Percentiles rank a stretch among this genome's conserved stretches.
Evolutionary conservation across 2,888 invertebrate genomes (phyloP).

Genomic region (Coecobrya sp.): DNA sequence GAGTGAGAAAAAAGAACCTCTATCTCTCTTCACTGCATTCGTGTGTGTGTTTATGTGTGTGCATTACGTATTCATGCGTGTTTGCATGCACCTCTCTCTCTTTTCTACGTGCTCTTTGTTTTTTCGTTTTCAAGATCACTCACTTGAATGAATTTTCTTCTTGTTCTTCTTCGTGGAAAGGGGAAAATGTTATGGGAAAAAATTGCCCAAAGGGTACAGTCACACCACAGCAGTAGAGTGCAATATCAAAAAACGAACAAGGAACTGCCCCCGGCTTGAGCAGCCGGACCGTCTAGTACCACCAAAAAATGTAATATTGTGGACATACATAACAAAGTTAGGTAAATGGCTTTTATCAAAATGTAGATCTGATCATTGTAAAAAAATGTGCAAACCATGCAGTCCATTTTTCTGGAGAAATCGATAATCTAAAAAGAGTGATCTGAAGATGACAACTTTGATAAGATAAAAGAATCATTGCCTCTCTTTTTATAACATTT

Average conservation of each 20-base stretch:
- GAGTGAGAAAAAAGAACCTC: constrained; percentile 32
- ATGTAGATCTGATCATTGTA: constrained; percentile 11
- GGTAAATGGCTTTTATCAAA: not conserved
- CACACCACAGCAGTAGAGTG: not conserved
- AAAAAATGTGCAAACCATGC: not conserved
- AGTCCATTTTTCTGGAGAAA: constrained; percentile 11
- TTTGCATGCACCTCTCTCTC: constrained; percentile 42
- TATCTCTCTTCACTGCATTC: constrained; percentile 10
- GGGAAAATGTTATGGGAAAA: not conserved
- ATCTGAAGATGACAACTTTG: not conserved
- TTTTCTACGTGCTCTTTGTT: constrained; percentile 51
- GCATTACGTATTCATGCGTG: constrained; percentile 61
- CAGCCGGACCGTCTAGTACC: constrained; percentile 19
- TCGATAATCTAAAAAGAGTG: constrained; percentile 8
- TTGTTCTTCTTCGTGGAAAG: constrained; percentile 9
- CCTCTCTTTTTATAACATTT: too few relatives aligned
- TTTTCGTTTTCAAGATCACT: constrained; percentile 36
- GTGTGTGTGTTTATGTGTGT: constrained; percentile 45
- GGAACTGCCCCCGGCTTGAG: constrained; percentile 63
- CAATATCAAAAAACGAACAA: constrained; percentile 12
- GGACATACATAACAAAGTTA: not conserved
- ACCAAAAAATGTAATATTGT: not conserved
- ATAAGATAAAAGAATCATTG: constrained; percentile 1
- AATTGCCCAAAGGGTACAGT: constrained; percentile 19
- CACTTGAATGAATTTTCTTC: constrained; percentile 33